Conservation (phyloP, 2,888 invertebrate species). For the Portevinia maculata region DNA sequence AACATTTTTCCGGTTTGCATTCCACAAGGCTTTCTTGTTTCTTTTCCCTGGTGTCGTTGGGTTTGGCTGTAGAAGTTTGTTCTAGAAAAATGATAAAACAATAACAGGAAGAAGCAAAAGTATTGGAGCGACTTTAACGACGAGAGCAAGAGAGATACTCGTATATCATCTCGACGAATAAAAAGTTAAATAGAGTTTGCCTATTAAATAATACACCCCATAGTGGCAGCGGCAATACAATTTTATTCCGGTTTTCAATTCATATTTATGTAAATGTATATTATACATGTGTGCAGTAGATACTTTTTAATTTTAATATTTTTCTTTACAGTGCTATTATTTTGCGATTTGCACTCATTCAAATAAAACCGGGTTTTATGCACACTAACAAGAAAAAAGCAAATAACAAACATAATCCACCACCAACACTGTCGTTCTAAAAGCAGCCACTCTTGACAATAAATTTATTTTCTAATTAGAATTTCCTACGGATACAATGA, state of each 20-base stretch:
- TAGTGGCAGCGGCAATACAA: constrained; percentile 6
- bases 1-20: constrained; percentile 60
- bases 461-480: constrained; percentile 74
- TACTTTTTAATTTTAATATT: constrained; percentile 2
- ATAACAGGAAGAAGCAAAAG: constrained; percentile 63
- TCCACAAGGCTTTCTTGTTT: background rate
- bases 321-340: constrained; percentile 40
- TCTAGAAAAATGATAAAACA: constrained; percentile 66
- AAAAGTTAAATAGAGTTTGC: constrained; percentile 34
- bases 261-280: constrained; percentile 24
- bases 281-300: constrained; percentile 1
- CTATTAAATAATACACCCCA: constrained; percentile 68
- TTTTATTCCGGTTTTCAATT: constrained; percentile 68
- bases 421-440: constrained; percentile 36
- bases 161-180: constrained; percentile 26
- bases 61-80: constrained; percentile 30
- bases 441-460: constrained; percentile 70
- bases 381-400: constrained; percentile 6
- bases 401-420: constrained; percentile 5
- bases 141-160: constrained; percentile 1
- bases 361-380: constrained; percentile 51
- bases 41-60: background rate
- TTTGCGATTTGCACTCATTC: constrained; percentile 61
- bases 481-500: constrained; percentile 66
- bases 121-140: too few species aligned